phyloP scores from a whole-genome alignment of 2,888 invertebrate species.

The Sialis lutaria region DNA sequence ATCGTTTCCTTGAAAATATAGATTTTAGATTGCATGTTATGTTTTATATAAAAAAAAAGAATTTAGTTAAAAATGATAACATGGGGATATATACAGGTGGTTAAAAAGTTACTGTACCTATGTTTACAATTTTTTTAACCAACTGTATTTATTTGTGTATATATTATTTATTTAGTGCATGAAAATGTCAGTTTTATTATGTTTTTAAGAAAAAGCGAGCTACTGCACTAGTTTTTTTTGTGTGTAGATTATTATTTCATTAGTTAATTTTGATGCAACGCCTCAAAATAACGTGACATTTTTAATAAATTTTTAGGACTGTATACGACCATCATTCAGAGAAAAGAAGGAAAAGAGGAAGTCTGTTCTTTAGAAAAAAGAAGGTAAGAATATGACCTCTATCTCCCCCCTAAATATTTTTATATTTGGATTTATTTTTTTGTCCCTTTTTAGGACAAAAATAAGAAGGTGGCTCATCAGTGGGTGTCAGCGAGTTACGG shows the following conservation, averaged over 20 bases:
- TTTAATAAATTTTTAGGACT: slow-evolving; percentile 24
- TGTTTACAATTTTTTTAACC: too few species aligned
- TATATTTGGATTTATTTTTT: neutral
- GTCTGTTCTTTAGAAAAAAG: slow-evolving; percentile 81
- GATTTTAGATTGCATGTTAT: neutral
- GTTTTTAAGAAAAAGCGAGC: neutral
- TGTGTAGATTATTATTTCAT: slow-evolving; percentile 6
- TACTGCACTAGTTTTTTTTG: neutral
- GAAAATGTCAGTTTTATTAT: neutral
- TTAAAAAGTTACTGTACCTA: neutral
- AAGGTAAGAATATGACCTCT: slow-evolving; percentile 34
- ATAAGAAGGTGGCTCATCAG: slow-evolving; percentile 54
- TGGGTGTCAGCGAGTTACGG: slow-evolving; percentile 53
- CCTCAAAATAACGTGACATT: too few species aligned
- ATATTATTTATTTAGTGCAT: neutral
- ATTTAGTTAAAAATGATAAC: neutral
- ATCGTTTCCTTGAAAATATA: too few species aligned
- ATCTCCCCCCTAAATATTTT: neutral
- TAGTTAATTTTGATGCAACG: too few species aligned
- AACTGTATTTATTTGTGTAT: too few species aligned
- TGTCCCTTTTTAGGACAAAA: slow-evolving; percentile 42
- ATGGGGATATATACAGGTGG: neutral
- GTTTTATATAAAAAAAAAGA: neutral
- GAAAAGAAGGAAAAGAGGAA: slow-evolving; percentile 74
- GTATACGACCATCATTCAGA: slow-evolving; percentile 60